Base-by-base conservation (phyloP, 2,888 invertebrate genomes). In the Drosophila sordidula region DNA sequence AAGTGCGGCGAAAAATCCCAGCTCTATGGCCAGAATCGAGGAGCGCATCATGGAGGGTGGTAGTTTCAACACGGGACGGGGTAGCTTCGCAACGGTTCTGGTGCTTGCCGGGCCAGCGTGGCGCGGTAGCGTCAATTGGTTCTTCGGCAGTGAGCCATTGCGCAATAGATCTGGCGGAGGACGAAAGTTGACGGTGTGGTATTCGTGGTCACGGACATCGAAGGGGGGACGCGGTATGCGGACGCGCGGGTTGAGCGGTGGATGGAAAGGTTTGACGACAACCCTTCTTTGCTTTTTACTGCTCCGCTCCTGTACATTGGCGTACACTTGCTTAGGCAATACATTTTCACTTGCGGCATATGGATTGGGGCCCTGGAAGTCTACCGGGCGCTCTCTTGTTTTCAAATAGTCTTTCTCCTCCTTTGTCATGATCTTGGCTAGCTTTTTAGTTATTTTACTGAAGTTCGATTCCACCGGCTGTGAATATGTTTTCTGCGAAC, bases 231-330 rank as follows among this genome's bases (percentile, higher is more conserved):
- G 75, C 2, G 85, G 85, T 44, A 66, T 57, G 6, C 76, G 85
- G 5, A 85, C 58, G 11, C 85, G 74, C 0, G 84, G 87, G 72
- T 85, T 85, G 1, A 85, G 34, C 0, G 85, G 85, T 4, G 87
- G 85, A 59, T 78, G 45, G 6, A 66, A 82, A 2, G 70, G 71
- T n/a, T 70, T 58, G 0, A 39, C 8, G 22, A 39, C 45, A 25
- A 44, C 11, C 36, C 5, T 58, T 39, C 6, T 29, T 9, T 26
- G 29, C 45, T 4, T 8, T 14, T 14, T 41, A 34, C 1, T 29
- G 6, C 8, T 8, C 29, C 2, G 4, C 3, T 36, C 16, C 0
- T 25, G 6, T 0, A 14, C 0, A 4, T 18, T 45, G 32, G 4
- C n/a, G 5, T 41, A 22, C 14, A 26, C 11, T 3, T 49, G 11